These are phyloP conservation scores for Acropora tenuis DNA, from an alignment of 64 coral and sea anemone genomes.

Conservation along the genomic window DNA sequence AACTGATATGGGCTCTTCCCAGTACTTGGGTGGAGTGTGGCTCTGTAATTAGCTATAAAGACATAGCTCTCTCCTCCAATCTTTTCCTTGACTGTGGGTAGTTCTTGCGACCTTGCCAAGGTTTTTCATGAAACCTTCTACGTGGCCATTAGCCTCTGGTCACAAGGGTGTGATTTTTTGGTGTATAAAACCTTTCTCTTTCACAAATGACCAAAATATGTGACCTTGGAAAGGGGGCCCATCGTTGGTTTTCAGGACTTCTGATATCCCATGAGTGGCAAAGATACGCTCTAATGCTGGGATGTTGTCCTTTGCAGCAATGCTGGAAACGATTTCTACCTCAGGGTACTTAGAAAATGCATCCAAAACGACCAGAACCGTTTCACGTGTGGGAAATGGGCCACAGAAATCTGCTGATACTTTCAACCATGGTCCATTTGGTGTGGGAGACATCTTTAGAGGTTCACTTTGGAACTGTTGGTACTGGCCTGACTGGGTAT, in stretches of 20 bases:
- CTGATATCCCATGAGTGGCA: constrained; percentile 25
- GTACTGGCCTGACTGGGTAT: background rate
- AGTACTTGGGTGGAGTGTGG: background rate
- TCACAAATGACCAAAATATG: background rate
- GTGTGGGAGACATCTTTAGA: constrained; percentile 36
- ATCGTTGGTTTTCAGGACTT: constrained; percentile 36
- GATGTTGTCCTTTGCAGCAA: constrained; percentile 2
- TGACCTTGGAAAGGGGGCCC: constrained; percentile 26
- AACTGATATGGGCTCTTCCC: background rate
- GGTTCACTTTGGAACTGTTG: background rate
- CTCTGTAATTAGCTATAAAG: background rate
- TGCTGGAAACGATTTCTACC: constrained; percentile 32
- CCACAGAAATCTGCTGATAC: constrained; percentile 55
- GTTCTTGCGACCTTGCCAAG: background rate
- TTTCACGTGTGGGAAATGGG: constrained; percentile 43
- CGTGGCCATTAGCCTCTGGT: background rate
- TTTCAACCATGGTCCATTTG: constrained; percentile 47
- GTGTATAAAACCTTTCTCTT: background rate
- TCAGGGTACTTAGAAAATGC: constrained; percentile 63
- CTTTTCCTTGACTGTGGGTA: background rate
- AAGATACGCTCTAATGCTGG: constrained; percentile 25
- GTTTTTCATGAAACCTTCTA: constrained; percentile 18
- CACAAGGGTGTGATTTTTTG: constrained; percentile 4
- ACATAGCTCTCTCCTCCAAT: background rate
- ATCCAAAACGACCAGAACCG: constrained; percentile 33